Base-by-base conservation (phyloP, 2,888 invertebrate species). In the Pheosia tremula region DNA sequence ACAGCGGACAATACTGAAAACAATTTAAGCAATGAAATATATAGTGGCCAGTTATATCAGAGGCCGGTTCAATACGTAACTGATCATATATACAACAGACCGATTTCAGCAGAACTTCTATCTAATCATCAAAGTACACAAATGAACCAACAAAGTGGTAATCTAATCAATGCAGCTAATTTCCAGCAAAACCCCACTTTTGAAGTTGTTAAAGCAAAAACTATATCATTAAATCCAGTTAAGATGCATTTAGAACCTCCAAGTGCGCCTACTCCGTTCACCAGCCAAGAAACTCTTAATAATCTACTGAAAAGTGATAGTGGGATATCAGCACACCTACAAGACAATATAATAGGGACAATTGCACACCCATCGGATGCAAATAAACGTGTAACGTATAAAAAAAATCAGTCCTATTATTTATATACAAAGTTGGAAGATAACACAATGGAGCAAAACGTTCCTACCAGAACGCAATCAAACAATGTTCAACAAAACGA, bases 11-110 rank as follows among this genome's bases (percentile, higher is more conserved):
- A 66, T 45, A 69, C 65, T 61, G 62, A 63, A 45, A 78, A 72
- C 45, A 67, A 77, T 60, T 65, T 76, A 49, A 75, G 78, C 10
- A 79, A 73, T 63, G 77, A 80, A 69, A 84, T 91, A 72, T 92
- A 91, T 73, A 93, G 93, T 68, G 93, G 92, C 41, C 93, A 93
- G 73, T 74, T 91, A 59, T 93, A 93, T 68, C 86, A 92, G 74
- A 81, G 86, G 56, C 86, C 93, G 39, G 93, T 93, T 55, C 91
- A 91, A 61, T 89, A 91, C 66, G 92, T 93, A 39, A 90, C 89
- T 13, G 84, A 76, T 62, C 84, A 90, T 67, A 81, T 91, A 66
- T 88, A 90, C 67, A 92, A 91, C 64, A 79, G 72, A 61, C 87
- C 83, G 58, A 83, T 76, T 66, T 69, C 81, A 53, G 79, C 69